Percentiles rank a stretch among this genome's conserved stretches.
phyloP scores from a whole-genome alignment of 2,797 vertebrate species.

The Notolepis coatsorum region DNA sequence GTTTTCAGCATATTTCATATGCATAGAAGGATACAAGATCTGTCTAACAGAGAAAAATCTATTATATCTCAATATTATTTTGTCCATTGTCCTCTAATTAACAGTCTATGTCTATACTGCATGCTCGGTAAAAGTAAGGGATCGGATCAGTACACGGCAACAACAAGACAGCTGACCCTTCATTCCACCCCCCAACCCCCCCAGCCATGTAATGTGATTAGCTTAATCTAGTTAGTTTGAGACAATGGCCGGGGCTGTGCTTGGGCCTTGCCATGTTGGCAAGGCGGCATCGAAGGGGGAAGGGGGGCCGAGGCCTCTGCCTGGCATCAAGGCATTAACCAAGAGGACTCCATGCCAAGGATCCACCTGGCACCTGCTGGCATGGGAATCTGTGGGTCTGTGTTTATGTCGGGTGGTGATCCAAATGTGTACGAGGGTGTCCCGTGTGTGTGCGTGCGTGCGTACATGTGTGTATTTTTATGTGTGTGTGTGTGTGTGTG shows the following conservation, averaged over 20 bases:
- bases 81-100: too few species aligned
- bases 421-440: conserved; percentile 36
- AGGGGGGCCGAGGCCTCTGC: too few species aligned
- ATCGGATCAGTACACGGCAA: too few species aligned
- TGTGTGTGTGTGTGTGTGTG: background rate
- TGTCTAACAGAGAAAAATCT: too few species aligned
- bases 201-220: conserved; percentile 78
- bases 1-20: too few species aligned
- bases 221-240: conserved; percentile 78
- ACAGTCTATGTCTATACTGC: too few species aligned
- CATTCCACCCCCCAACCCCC: conserved; percentile 57
- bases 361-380: conserved; percentile 43
- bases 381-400: conserved; percentile 17
- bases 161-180: conserved; percentile 55
- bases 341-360: conserved; percentile 34
- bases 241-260: conserved; percentile 68
- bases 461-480: background rate
- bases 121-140: too few species aligned
- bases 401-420: conserved; percentile 32
- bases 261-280: conserved; percentile 50
- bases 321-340: conserved; percentile 8
- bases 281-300: background rate
- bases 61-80: too few species aligned
- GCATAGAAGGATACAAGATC: too few species aligned
- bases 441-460: background rate